These are phyloP conservation scores for Drosophila takahashii DNA, from an alignment of 1,140 invertebrate species.

Conservation along the genomic window DNA sequence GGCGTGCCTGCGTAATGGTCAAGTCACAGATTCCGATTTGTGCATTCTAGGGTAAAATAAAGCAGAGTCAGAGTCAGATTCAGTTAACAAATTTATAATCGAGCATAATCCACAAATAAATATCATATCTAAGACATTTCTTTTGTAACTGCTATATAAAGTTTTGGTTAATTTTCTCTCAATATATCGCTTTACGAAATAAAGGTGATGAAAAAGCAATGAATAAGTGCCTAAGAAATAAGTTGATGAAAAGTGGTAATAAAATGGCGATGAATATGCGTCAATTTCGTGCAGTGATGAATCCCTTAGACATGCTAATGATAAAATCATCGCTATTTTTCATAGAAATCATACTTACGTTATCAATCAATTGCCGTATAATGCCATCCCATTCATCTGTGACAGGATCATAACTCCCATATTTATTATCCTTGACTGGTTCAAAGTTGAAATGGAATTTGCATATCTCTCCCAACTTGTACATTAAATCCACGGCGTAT, in stretches of 20 bases:
- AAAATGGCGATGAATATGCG: no score
- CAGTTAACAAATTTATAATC: background rate
- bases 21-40: conserved; percentile 95
- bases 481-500: conserved; percentile 91
- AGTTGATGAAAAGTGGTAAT: no score
- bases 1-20: conserved; percentile 94
- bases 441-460: conserved; percentile 91
- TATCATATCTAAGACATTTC: no score
- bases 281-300: no score
- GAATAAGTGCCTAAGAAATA: no score
- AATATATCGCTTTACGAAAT: no score
- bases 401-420: conserved; percentile 89
- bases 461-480: conserved; percentile 88
- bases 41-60: conserved; percentile 87
- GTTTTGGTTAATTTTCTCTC: no score
- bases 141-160: no score
- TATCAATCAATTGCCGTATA: conserved; percentile 92
- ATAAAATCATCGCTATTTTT: no score
- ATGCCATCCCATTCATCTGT: conserved; percentile 94
- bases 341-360: conserved; percentile 67
- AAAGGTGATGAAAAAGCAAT: no score
- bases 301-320: no score
- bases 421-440: conserved; percentile 88
- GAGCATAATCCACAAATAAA: no score
- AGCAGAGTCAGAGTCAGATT: background rate